Percentiles rank a stretch among this genome's conserved stretches.
Evolutionary conservation across 2,888 invertebrate genomes (phyloP).

Genomic region (Chalcis sispes): DNA sequence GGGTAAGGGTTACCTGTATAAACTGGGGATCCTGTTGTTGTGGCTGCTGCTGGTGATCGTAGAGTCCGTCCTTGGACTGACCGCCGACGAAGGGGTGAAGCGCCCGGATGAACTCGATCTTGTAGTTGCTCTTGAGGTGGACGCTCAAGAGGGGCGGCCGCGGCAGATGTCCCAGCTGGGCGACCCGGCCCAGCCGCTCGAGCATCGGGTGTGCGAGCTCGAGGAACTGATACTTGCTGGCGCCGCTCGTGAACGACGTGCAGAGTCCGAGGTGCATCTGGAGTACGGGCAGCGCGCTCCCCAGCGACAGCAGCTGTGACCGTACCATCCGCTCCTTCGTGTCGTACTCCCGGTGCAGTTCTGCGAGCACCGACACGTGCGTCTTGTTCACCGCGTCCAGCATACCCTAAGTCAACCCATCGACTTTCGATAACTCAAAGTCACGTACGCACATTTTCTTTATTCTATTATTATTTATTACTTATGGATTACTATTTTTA

Average conservation of each 20-base stretch:
- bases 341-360: constrained; percentile 82
- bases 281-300: constrained; percentile 82
- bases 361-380: constrained; percentile 81
- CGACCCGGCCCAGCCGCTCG: constrained; percentile 81
- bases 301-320: constrained; percentile 78
- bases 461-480: too few relatives aligned
- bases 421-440: too few relatives aligned
- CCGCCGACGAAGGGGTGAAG: constrained; percentile 79
- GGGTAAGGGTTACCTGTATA: constrained; percentile 42
- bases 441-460: too few relatives aligned
- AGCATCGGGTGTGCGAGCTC: constrained; percentile 83
- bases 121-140: constrained; percentile 78
- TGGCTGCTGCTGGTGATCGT: constrained; percentile 37
- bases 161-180: constrained; percentile 81
- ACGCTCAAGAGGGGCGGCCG: constrained; percentile 72
- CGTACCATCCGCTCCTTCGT: constrained; percentile 79
- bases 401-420: constrained; percentile 78
- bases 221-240: constrained; percentile 86
- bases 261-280: constrained; percentile 84
- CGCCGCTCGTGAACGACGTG: constrained; percentile 83
- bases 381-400: constrained; percentile 83
- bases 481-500: too few relatives aligned
- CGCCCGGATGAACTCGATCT: constrained; percentile 80
- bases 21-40: constrained; percentile 44
- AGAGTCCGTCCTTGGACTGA: constrained; percentile 15